These are phyloP conservation scores for Phaethornis superciliosus DNA, from an alignment of 2,113 vertebrate genomes.

Conservation along the genomic window DNA sequence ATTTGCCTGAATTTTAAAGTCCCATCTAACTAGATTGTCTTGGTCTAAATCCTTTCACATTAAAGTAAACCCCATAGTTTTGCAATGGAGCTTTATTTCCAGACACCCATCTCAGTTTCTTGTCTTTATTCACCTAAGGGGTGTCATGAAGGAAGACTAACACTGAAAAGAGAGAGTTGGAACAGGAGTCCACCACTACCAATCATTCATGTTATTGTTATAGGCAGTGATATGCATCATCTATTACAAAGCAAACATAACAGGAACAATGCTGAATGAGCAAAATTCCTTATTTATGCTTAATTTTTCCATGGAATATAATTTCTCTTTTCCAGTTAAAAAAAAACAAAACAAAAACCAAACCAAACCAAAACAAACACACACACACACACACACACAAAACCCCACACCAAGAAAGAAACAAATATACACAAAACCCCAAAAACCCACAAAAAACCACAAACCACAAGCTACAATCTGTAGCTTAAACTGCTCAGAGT, in stretches of 20 bases:
- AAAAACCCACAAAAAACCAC: not conserved
- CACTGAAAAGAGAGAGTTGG: not conserved
- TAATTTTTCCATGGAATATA: not conserved
- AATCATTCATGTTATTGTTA: not conserved
- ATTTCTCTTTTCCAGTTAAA: not conserved
- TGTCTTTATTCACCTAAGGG: not conserved
- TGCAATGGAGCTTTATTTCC: not conserved
- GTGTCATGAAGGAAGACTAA: not conserved
- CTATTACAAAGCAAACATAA: not conserved
- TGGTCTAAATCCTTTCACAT: not conserved
- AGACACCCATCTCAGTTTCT: not conserved
- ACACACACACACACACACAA: too few species aligned
- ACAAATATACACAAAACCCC: not conserved
- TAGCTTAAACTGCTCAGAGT: not conserved
- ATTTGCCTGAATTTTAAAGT: not conserved
- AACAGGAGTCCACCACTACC: not conserved
- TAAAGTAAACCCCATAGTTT: not conserved
- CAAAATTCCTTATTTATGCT: not conserved
- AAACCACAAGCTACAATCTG: not conserved
- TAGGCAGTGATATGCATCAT: not conserved
- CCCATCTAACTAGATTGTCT: not conserved
- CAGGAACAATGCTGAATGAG: not conserved
- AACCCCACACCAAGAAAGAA: too few species aligned
- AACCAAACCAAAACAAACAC: not conserved
- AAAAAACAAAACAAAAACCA: not conserved